These are phyloP conservation scores for Acleris sparsana DNA, from an alignment of 2,888 invertebrate genomes.

Conservation along the genomic window DNA sequence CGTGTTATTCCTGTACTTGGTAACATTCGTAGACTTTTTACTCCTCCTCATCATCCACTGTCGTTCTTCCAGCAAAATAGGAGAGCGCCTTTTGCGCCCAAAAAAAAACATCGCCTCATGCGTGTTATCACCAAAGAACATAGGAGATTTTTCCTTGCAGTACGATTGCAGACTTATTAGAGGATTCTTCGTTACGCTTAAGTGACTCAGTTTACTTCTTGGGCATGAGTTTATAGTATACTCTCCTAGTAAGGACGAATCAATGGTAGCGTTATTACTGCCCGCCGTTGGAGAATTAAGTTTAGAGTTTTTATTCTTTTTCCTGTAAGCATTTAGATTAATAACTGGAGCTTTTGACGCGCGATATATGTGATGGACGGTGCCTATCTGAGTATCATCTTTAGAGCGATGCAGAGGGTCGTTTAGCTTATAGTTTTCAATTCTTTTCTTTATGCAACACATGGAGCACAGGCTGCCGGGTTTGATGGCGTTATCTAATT, in stretches of 20 bases:
- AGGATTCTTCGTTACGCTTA: background rate
- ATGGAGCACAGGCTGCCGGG: constrained; percentile 57
- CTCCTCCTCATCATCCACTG: constrained; percentile 57
- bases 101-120: constrained; percentile 57
- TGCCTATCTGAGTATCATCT: constrained; percentile 56
- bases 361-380: constrained; percentile 56
- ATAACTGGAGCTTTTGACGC: constrained; percentile 37
- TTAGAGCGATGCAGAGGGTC: background rate
- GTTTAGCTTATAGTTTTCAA: constrained; percentile 28
- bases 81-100: constrained; percentile 45
- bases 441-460: constrained; percentile 50
- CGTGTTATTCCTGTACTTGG: constrained; percentile 63
- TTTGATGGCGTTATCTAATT: constrained; percentile 1
- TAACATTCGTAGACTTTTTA: constrained; percentile 69
- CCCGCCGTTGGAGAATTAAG: no score
- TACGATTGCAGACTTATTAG: background rate
- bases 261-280: background rate
- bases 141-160: constrained; percentile 29
- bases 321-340: no score
- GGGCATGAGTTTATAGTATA: constrained; percentile 40
- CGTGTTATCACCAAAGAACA: constrained; percentile 39
- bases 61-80: background rate
- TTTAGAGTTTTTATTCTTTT: no score
- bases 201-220: background rate
- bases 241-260: constrained; percentile 42